These are phyloP conservation scores for Epirrhoe tristata DNA, from an alignment of 2,888 invertebrate genomes.

Conservation along the genomic window DNA sequence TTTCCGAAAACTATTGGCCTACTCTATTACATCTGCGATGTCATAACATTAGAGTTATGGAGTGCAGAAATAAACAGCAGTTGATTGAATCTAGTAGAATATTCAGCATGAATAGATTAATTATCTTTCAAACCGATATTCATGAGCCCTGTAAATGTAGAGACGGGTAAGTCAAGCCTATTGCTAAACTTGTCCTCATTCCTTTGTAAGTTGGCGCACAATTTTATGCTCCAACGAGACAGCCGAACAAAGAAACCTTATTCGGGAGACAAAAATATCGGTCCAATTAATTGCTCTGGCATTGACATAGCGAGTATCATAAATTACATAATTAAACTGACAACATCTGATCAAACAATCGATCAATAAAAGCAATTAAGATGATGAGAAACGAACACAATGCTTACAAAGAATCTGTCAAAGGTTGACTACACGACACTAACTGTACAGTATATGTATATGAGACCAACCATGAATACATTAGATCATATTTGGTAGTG, in stretches of 20 bases:
- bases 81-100: conserved; percentile 9
- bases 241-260: conserved; percentile 30
- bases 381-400: conserved; percentile 49
- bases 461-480: conserved; percentile 56
- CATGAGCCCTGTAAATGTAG: conserved; percentile 10
- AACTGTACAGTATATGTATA: conserved; percentile 52
- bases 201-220: conserved; percentile 26
- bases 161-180: conserved; percentile 24
- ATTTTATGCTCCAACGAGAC: conserved; percentile 35
- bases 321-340: conserved; percentile 54
- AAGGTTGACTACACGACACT: conserved; percentile 54
- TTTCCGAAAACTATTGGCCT: conserved; percentile 35
- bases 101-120: not conserved
- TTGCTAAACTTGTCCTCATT: conserved; percentile 32
- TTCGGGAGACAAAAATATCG: conserved; percentile 34
- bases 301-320: conserved; percentile 43
- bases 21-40: conserved; percentile 21
- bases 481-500: conserved; percentile 67
- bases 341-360: conserved; percentile 59
- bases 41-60: conserved; percentile 16
- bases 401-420: conserved; percentile 62
- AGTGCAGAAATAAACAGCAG: conserved; percentile 9
- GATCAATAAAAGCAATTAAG: conserved; percentile 68
- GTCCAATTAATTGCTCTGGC: conserved; percentile 41
- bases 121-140: conserved; percentile 17